Conservation (phyloP, 2,113 vertebrate species). For the Plectropomus leopardus region DNA sequence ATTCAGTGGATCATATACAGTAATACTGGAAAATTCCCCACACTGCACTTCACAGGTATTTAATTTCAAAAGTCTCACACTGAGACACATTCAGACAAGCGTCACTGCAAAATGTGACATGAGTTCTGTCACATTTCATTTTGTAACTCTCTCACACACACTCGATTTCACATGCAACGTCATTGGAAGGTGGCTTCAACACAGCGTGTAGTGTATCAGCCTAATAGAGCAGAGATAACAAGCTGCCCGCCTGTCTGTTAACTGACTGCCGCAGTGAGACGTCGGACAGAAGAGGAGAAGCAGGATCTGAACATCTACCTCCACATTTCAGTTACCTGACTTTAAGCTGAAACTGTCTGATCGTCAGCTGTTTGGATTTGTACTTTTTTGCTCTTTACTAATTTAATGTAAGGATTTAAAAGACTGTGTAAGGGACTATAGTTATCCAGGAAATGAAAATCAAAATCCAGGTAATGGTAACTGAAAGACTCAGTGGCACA, state of each 20-base stretch:
- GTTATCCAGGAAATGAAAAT: no score
- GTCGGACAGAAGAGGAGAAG: neutral
- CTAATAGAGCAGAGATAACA: conserved; percentile 61
- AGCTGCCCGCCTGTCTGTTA: conserved; percentile 50
- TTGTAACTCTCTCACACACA: conserved; percentile 12
- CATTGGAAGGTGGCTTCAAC: conserved; percentile 18
- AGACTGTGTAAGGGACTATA: neutral
- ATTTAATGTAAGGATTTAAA: neutral
- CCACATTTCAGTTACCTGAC: neutral
- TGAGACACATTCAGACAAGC: neutral
- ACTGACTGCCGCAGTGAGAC: conserved; percentile 43
- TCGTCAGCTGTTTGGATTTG: neutral
- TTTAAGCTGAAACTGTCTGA: neutral
- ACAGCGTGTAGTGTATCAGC: conserved; percentile 40
- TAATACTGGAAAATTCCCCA: conserved; percentile 5
- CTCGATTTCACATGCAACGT: neutral
- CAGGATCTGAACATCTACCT: conserved; percentile 1
- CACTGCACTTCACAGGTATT: conserved; percentile 18
- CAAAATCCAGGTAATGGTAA: neutral
- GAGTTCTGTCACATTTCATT: conserved; percentile 42
- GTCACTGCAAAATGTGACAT: conserved; percentile 31
- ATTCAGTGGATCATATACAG: neutral
- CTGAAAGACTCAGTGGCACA: neutral
- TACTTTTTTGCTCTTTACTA: neutral
- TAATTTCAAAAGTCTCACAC: conserved; percentile 22